phyloP scores from a whole-genome alignment of 2,888 invertebrate genomes.

The Drosophila nr. perissopoda region DNA sequence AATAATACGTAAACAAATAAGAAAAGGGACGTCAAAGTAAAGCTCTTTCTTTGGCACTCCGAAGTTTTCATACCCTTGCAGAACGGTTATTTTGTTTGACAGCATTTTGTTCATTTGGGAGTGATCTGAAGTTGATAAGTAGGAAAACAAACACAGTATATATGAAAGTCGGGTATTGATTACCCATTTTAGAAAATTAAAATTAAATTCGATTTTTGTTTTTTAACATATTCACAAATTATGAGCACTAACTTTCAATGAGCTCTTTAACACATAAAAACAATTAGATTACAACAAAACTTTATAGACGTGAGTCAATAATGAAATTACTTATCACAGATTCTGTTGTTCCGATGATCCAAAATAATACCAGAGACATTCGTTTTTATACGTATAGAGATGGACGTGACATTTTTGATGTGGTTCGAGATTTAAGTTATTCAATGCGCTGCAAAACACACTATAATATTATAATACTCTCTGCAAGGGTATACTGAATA shows the following conservation, averaged over 20 bases:
- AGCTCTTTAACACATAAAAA: background rate
- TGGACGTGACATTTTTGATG: background rate
- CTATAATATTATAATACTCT: background rate
- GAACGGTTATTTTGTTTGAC: background rate
- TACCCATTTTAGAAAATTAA: background rate
- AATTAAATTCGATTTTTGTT: background rate
- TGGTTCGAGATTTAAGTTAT: background rate
- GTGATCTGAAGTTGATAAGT: background rate
- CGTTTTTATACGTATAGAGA: background rate
- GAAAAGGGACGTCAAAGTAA: background rate
- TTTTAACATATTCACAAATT: background rate
- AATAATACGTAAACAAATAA: background rate
- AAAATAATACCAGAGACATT: background rate
- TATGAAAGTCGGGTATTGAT: background rate
- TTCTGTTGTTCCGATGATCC: background rate
- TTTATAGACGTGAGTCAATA: background rate
- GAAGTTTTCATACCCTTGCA: background rate
- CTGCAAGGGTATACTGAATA: constrained; percentile 1
- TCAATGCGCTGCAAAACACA: background rate
- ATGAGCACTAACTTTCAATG: background rate
- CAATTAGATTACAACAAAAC: background rate
- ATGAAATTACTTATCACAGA: background rate
- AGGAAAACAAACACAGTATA: background rate
- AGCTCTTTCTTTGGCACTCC: background rate
- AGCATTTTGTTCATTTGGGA: background rate